Percentiles rank a stretch among this genome's conserved stretches.
phyloP scores from a whole-genome alignment of 1,140 invertebrate species.

The Drosophila takahashii region DNA sequence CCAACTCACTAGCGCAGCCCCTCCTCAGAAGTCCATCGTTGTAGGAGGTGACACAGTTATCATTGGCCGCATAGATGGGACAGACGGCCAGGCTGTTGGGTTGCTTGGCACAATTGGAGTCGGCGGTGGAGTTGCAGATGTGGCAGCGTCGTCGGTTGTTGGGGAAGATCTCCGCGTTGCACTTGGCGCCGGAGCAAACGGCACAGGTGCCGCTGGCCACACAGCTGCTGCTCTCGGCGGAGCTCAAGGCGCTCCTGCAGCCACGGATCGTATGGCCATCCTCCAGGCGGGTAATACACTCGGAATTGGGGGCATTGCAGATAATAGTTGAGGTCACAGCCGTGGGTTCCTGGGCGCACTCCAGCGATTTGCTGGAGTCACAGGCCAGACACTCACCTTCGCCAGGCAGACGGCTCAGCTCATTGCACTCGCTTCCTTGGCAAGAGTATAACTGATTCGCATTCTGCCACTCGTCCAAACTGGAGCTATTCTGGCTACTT shows the following conservation, averaged over 20 bases:
- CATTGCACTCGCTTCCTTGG: slow-evolving; percentile 59
- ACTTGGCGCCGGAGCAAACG: slow-evolving; percentile 60
- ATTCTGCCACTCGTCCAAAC: slow-evolving; percentile 57
- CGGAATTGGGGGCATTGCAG: slow-evolving; percentile 48
- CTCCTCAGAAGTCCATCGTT: slow-evolving; percentile 42
- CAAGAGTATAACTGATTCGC: slow-evolving; percentile 60
- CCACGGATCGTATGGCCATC: slow-evolving; percentile 66
- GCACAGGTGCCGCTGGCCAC: slow-evolving; percentile 59
- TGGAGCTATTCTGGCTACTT: slow-evolving; percentile 55
- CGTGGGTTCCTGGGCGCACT: slow-evolving; percentile 65
- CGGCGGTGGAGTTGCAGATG: slow-evolving; percentile 63
- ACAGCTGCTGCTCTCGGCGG: slow-evolving; percentile 45
- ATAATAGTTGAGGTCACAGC: slow-evolving; percentile 14
- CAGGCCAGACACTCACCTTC: slow-evolving; percentile 59
- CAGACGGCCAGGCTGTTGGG: slow-evolving; percentile 61
- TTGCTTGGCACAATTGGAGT: slow-evolving; percentile 35
- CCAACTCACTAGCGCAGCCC: slow-evolving; percentile 61
- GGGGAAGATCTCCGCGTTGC: slow-evolving; percentile 68
- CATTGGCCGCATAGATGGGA: slow-evolving; percentile 59
- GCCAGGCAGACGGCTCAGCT: slow-evolving; percentile 35
- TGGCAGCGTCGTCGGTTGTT: slow-evolving; percentile 63
- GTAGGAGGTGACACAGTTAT: slow-evolving; percentile 51
- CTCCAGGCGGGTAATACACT: slow-evolving; percentile 59
- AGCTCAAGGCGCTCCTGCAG: slow-evolving; percentile 47
- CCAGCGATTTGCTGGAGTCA: slow-evolving; percentile 60